Evolutionary conservation across 92 coral and sea anemone genomes (phyloP), one percentile per base, ranked within the genome.

Genomic region (Porites rus): DNA sequence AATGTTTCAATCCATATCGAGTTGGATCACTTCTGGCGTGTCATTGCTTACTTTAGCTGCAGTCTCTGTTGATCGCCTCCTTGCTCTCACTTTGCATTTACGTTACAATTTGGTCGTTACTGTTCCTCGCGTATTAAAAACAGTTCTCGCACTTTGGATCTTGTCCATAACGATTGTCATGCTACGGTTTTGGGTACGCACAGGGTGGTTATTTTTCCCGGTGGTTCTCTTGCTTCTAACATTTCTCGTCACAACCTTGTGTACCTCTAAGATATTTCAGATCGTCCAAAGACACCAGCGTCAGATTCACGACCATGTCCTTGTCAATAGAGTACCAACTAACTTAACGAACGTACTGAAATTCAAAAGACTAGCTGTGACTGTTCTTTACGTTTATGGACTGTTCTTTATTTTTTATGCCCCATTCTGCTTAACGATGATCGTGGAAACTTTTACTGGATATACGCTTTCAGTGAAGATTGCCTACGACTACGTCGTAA

Each of bases 11-110:
- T 51, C 59, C 54, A 38, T 78, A 25, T 83, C 74, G 6, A 75
- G 92, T 9, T 88, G 92, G 92, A 65, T 75, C 10, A 76, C 88
- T 18, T 80, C 84, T 20, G 92, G 92, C 0, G 88, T 76, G 3
- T 88, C 92, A 20, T 53, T 88, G n/a, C 76, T 88, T 12, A 88
- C 79, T 10, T 59, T 88, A 52, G 77, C 84, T 61, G 73, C 80
- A 1, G 72, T 88, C 19, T 66, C 75, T 10, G 20, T 88, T 9
- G 92, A 88, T 68, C 84, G 92, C 8, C 86, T 65, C 17, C 88
- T 88, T 14, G 84, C 92, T 3, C 56, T 88, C 22, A 86, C 60
- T 10, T 64, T 88, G 0, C 88, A 88, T 56, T 24, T 88, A 50
- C 84, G 88, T 2, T 88, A 88, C 84, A 75, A 60, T 69, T 24